phyloP scores from a whole-genome alignment of 2,888 invertebrate species.

The Crepidodera aurea region DNA sequence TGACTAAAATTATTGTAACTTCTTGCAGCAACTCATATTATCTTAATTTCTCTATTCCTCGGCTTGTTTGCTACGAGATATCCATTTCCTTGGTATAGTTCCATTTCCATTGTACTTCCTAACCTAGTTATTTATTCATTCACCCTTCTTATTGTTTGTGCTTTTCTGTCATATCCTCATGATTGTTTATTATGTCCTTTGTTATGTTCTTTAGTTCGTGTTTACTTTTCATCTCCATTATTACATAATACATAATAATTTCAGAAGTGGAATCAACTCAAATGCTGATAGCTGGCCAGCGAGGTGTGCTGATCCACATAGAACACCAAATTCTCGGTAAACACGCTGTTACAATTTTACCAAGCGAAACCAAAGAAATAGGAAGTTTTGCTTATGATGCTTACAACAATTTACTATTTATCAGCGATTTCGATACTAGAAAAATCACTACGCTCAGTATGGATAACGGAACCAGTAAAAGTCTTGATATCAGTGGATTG shows the following conservation, averaged over 20 bases:
- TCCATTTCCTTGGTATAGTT: too few relatives aligned
- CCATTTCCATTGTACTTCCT: too few relatives aligned
- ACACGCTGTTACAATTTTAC: constrained; percentile 64
- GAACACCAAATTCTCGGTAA: constrained; percentile 74
- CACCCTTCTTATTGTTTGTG: too few relatives aligned
- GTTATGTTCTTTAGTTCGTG: too few relatives aligned
- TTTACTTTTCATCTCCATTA: too few relatives aligned
- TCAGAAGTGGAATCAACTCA: constrained; percentile 60
- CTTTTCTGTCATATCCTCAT: too few relatives aligned
- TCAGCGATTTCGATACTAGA: constrained; percentile 64
- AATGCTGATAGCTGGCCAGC: constrained; percentile 68
- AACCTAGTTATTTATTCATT: too few relatives aligned
- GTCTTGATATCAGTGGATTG: constrained; percentile 60
- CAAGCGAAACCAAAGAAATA: constrained; percentile 63
- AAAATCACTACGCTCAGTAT: constrained; percentile 61
- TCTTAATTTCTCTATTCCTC: too few relatives aligned
- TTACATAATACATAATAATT: constrained; percentile 29
- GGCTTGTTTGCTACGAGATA: too few relatives aligned
- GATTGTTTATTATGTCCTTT: too few relatives aligned
- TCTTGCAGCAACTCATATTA: too few relatives aligned
- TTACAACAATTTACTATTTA: constrained; percentile 62
- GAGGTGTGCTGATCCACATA: constrained; percentile 67
- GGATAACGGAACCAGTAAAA: constrained; percentile 45
- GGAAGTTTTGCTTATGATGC: constrained; percentile 75
- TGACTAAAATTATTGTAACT: too few relatives aligned